phyloP scores from a whole-genome alignment of 2,888 invertebrate species.

The Nomada flava region DNA sequence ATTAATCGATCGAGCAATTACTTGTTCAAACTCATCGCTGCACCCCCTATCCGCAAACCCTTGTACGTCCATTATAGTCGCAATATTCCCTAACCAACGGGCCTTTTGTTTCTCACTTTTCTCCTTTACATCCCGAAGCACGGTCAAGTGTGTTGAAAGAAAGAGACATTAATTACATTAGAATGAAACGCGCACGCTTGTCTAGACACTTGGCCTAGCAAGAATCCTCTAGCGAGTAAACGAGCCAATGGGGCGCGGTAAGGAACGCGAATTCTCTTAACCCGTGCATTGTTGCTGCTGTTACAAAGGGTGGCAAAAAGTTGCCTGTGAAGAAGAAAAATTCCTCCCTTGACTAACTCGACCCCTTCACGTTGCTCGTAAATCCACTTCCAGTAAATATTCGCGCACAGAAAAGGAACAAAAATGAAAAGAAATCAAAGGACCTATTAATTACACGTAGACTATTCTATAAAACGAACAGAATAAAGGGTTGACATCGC shows the following conservation, averaged over 20 bases:
- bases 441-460: neutral
- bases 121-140: constrained; percentile 28
- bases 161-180: constrained; percentile 54
- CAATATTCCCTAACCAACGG: constrained; percentile 28
- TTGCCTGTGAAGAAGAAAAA: neutral
- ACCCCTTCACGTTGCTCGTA: neutral
- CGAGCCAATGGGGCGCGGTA: constrained; percentile 13
- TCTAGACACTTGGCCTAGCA: constrained; percentile 44
- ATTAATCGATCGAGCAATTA: constrained; percentile 22
- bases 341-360: neutral
- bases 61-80: constrained; percentile 22
- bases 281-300: constrained; percentile 22
- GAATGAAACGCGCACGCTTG: constrained; percentile 42
- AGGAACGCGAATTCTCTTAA: constrained; percentile 29
- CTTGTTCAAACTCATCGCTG: neutral
- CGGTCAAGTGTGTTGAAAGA: constrained; percentile 24
- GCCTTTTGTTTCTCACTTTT: constrained; percentile 26
- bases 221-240: constrained; percentile 41
- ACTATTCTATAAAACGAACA: neutral
- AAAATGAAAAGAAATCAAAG: too few relatives aligned
- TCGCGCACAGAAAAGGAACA: too few relatives aligned
- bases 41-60: neutral
- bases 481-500: neutral
- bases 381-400: neutral
- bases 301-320: constrained; percentile 25